These are phyloP conservation scores for Zoanthus solanderi DNA, from an alignment of 92 coral and sea anemone species.

Conservation along the genomic window DNA sequence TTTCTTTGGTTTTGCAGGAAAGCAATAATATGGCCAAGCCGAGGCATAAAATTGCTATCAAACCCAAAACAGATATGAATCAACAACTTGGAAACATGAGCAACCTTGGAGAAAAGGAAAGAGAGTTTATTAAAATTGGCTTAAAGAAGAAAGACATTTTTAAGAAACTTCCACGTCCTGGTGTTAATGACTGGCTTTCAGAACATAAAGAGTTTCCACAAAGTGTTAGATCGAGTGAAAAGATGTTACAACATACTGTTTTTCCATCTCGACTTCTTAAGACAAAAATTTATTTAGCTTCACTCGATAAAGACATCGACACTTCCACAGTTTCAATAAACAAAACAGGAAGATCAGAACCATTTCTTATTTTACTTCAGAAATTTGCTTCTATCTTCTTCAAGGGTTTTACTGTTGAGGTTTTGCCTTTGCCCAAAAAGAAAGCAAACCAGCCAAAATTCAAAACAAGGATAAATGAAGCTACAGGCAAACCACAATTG, in stretches of 20 bases:
- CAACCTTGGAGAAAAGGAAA: constrained; percentile 48
- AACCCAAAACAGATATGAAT: not conserved
- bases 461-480: constrained; percentile 48
- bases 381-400: constrained; percentile 58
- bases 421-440: constrained; percentile 36
- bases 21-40: not conserved
- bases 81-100: not conserved
- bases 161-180: constrained; percentile 50
- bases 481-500: constrained; percentile 37
- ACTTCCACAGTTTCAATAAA: constrained; percentile 36
- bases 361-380: constrained; percentile 48
- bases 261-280: constrained; percentile 28
- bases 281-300: constrained; percentile 57
- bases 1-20: too few species aligned
- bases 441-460: constrained; percentile 35
- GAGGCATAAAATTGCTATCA: not conserved
- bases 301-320: constrained; percentile 53
- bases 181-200: constrained; percentile 51
- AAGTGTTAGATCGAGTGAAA: constrained; percentile 48
- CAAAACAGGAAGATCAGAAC: constrained; percentile 32
- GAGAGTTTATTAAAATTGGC: constrained; percentile 21
- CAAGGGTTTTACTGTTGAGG: constrained; percentile 44
- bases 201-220: constrained; percentile 54
- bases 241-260: constrained; percentile 1
- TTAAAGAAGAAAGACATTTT: constrained; percentile 27